A percentile compares a stretch with the other conserved stretches of the same genome.
Conservation (phyloP, 2,113 vertebrate genomes). For the Cathartes aura region DNA sequence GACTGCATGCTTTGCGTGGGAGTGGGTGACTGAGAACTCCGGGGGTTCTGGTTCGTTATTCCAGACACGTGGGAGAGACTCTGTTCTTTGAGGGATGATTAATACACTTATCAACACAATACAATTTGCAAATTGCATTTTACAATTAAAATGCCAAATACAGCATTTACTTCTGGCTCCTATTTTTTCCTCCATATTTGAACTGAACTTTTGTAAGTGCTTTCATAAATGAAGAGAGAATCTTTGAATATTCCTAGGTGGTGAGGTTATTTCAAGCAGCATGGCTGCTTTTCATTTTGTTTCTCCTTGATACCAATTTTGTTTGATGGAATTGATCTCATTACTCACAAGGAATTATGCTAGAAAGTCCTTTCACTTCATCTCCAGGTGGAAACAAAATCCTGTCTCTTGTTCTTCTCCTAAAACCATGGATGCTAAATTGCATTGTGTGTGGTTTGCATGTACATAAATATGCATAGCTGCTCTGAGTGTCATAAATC, state of each 20-base stretch:
- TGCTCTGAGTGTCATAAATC: neutral
- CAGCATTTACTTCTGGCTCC: neutral
- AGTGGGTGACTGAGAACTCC: neutral
- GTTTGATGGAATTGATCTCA: neutral
- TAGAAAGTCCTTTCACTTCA: neutral
- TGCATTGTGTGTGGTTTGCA: neutral
- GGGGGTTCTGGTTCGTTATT: neutral
- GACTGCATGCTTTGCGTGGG: neutral
- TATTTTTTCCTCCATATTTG: neutral
- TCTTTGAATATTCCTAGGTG: neutral
- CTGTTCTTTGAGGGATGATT: neutral
- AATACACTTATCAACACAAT: neutral
- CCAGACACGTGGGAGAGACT: neutral
- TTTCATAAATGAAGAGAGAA: neutral
- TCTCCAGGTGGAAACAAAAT: neutral
- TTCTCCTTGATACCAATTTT: neutral
- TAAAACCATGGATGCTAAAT: neutral
- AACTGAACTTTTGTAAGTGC: neutral
- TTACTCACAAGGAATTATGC: neutral
- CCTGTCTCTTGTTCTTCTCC: neutral
- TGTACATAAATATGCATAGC: neutral
- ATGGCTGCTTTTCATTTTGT: neutral
- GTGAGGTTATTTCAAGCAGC: neutral
- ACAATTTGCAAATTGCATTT: neutral
- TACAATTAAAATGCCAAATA: neutral